These are phyloP conservation scores for Bombus waltoni DNA, from an alignment of 1,140 invertebrate species.

Conservation along the genomic window DNA sequence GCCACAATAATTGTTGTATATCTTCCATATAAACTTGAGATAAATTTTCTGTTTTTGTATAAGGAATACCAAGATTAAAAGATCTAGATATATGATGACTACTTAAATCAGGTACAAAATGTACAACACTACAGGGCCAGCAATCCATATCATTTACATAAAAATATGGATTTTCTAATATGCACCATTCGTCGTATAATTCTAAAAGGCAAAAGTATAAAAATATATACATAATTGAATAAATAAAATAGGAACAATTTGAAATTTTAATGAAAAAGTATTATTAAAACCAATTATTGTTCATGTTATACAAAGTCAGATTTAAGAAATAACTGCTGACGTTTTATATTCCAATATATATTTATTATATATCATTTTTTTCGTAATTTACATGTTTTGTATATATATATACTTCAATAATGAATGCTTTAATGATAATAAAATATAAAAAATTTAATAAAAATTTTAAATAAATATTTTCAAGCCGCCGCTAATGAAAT, in stretches of 20 bases:
- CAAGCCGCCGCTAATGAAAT: not conserved
- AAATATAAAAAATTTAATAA: not conserved
- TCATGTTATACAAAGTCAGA: not conserved
- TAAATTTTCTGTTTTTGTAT: conserved; percentile 67
- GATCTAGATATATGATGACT: conserved; percentile 72
- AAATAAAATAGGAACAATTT: not conserved
- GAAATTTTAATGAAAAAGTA: not conserved
- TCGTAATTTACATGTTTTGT: not conserved
- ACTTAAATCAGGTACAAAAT: conserved; percentile 84
- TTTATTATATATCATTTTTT: not conserved
- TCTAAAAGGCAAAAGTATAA: conserved; percentile 81
- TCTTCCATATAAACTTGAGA: conserved; percentile 69
- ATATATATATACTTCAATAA: not conserved
- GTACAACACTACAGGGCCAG: conserved; percentile 88
- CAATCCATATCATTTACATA: conserved; percentile 88
- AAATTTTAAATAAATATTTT: not conserved
- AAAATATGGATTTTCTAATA: conserved; percentile 90
- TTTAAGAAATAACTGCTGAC: not conserved
- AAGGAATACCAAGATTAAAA: conserved; percentile 78
- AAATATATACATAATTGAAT: not conserved
- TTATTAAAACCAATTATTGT: not conserved
- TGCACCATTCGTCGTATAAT: conserved; percentile 90
- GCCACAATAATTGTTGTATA: conserved; percentile 80
- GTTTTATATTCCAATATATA: not conserved
- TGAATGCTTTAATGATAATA: not conserved